Conservation (phyloP, 2,113 vertebrate species). For the Ailuropoda melanoleuca region DNA sequence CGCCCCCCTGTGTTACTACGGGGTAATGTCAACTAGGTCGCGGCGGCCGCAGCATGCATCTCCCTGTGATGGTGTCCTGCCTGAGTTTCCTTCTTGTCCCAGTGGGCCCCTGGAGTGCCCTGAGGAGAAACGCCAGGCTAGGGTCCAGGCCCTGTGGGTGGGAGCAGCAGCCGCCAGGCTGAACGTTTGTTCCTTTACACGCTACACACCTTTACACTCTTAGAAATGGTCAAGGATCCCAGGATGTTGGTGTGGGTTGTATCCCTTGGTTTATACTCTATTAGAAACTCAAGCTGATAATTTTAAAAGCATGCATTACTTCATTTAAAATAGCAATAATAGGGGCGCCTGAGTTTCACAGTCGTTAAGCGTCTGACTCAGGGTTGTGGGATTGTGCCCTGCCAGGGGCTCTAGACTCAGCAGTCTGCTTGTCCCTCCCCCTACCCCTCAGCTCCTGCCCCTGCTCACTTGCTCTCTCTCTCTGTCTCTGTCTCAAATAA, state of each 20-base stretch:
- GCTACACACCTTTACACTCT: too few species aligned
- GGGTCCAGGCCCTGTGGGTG: accelerated
- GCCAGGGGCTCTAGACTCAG: not conserved
- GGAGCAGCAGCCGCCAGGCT: not conserved
- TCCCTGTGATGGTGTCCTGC: not conserved
- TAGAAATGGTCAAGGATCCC: not conserved
- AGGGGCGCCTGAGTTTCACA: not conserved
- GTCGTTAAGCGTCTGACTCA: not conserved
- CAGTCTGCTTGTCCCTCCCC: not conserved
- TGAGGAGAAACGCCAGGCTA: not conserved
- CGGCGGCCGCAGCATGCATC: accelerated
- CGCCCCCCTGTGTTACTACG: slow-evolving; percentile 51
- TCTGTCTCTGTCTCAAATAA: not conserved
- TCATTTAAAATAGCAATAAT: not conserved
- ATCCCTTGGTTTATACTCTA: not conserved
- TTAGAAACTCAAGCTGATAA: not conserved
- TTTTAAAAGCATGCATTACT: not conserved
- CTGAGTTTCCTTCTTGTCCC: not conserved
- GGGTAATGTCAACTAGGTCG: not conserved
- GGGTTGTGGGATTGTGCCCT: not conserved
- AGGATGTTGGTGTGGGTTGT: not conserved
- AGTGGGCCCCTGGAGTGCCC: too few species aligned
- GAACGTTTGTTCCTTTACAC: not conserved
- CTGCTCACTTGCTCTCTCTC: too few species aligned
- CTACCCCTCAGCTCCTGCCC: not conserved